Evolutionary conservation across 2,888 invertebrate genomes (phyloP).

Genomic region (Halictus quadricinctus): DNA sequence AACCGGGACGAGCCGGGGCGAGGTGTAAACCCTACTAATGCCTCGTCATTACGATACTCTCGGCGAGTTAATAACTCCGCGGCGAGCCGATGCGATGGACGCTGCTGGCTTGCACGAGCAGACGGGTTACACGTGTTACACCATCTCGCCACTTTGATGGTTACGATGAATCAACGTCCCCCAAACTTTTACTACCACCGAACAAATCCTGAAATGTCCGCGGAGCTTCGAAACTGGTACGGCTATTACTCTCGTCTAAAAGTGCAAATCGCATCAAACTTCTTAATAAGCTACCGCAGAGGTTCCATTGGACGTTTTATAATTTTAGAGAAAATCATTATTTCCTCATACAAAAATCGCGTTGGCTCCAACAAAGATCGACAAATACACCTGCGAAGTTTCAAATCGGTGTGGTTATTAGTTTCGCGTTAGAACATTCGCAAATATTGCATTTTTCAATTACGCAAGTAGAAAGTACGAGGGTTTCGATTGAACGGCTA

Average conservation of each 20-base stretch:
- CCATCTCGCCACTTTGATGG: not conserved
- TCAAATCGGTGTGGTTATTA: not conserved
- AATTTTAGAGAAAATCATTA: not conserved
- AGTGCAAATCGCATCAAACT: too few relatives aligned
- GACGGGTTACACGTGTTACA: constrained; percentile 55
- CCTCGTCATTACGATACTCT: constrained; percentile 56
- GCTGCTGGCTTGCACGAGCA: constrained; percentile 21
- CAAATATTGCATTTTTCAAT: not conserved
- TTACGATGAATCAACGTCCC: not conserved
- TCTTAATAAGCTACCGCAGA: not conserved
- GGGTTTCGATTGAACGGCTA: too few relatives aligned
- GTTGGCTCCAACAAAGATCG: not conserved
- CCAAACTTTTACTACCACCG: not conserved
- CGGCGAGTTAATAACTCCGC: constrained; percentile 60
- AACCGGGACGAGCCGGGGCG: constrained; percentile 25
- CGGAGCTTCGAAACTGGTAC: not conserved
- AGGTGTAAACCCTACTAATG: constrained; percentile 48
- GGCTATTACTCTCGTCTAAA: not conserved
- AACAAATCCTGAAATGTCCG: not conserved
- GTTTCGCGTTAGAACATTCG: not conserved
- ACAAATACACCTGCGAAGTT: not conserved
- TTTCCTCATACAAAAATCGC: not conserved
- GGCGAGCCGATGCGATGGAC: constrained; percentile 49
- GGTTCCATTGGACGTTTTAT: not conserved
- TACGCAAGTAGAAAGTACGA: not conserved